Base-by-base conservation (phyloP, 2,113 vertebrate genomes). In the Lichenostomus cassidix region DNA sequence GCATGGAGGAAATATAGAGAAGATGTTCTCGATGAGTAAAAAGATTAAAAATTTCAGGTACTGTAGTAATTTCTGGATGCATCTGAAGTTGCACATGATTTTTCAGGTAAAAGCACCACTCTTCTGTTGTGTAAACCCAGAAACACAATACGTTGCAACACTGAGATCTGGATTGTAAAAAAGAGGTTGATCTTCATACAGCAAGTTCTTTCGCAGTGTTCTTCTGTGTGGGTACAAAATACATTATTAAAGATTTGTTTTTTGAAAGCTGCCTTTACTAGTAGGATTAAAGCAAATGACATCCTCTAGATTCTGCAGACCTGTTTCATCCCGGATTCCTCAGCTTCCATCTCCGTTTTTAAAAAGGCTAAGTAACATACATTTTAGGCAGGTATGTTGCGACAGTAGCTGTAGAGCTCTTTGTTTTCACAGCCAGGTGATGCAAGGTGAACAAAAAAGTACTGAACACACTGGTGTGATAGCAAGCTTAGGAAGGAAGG, bases 11-110 rank as follows among this genome's bases (percentile, higher is more conserved):
- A 98, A 88, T 46, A 99, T 27, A 39, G 74, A 92, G 68, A 98
- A 23, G 4, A 97, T 20, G 7, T 97, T 92, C 59, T 99, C 98
- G 17, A 99, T 68, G 31, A 94, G 77, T 65, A 97, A 98, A 96
- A 97, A 98, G 62, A 63, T 74, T 97, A 97, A 94, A 49, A 98
- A 92, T 11, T 98, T 83, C 37, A 98, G 35, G 76, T 98, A 92
- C 47, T 87, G 65, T 3, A 97, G 25, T 2, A 98, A 98, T 85
- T 99, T 98, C 95, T 95, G 56, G 39, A 99, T 60, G 63, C 97
- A 95, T 89, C 98, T 97, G 98, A 99, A 99, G 58, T 74, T 97
- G 75, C 24, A 46, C 83, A 95, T 93, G 67, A 22, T 82, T 92
- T 52, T 73, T 73, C 74, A 82, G 81, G 59, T 24, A 69, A 12